Percentiles rank a stretch among this genome's conserved stretches.
Conservation (phyloP, 2,888 invertebrate species). For the Apoderus coryli region DNA sequence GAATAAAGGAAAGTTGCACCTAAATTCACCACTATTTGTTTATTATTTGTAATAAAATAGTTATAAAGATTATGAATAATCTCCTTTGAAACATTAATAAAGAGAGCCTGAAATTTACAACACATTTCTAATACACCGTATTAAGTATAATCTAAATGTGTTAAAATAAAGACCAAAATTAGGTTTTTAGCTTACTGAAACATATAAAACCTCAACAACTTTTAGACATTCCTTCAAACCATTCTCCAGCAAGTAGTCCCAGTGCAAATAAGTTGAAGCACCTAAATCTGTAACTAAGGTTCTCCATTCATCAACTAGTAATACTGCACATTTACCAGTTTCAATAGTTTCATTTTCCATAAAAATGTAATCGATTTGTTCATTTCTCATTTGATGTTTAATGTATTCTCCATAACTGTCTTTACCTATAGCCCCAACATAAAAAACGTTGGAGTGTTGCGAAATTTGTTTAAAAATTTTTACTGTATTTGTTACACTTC, state of each 20-base stretch:
- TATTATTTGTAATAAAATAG: constrained; percentile 12
- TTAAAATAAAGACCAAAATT: too few species aligned
- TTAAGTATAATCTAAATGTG: too few species aligned
- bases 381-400: constrained; percentile 6
- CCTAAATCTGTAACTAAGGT: constrained; percentile 9
- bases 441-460: constrained; percentile 5
- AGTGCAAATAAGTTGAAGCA: not conserved
- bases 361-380: constrained; percentile 8
- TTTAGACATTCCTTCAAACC: constrained; percentile 3
- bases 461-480: constrained; percentile 9
- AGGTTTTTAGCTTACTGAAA: constrained; percentile 11
- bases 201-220: constrained; percentile 6
- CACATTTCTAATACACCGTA: too few species aligned
- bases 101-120: constrained; percentile 20
- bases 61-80: constrained; percentile 15
- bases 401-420: constrained; percentile 8
- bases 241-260: constrained; percentile 6
- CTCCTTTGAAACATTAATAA: constrained; percentile 18
- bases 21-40: constrained; percentile 20
- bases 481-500: constrained; percentile 10
- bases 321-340: constrained; percentile 10
- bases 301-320: constrained; percentile 7
- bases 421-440: constrained; percentile 9
- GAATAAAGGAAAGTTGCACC: constrained; percentile 20
- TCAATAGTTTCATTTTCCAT: constrained; percentile 6